A percentile compares a stretch with the other conserved stretches of the same genome.
These are phyloP conservation scores for Vulpes vulpes DNA, from an alignment of 2,113 vertebrate genomes.

Conservation along the genomic window DNA sequence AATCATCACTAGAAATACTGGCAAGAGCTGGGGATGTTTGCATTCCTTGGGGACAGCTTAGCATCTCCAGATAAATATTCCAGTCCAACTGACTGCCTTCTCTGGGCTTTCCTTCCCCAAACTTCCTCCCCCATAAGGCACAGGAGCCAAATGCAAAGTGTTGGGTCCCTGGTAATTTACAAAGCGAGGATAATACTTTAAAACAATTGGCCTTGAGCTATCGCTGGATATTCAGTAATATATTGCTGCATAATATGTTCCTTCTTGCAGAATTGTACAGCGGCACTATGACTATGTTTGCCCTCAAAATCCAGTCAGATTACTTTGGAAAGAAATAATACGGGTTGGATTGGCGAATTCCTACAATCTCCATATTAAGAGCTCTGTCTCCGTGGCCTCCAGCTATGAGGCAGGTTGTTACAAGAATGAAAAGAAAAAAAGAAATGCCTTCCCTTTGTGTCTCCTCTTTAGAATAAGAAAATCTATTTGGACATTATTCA, in stretches of 20 bases:
- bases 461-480: conserved; percentile 93
- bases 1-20: conserved; percentile 67
- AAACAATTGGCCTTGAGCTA: not conserved
- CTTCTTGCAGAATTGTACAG: not conserved
- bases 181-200: not conserved
- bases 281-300: not conserved
- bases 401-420: not conserved
- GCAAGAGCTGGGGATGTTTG: conserved; percentile 57
- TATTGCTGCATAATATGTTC: not conserved
- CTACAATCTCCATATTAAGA: not conserved
- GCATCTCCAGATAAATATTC: conserved; percentile 60
- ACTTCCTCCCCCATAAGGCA: conserved; percentile 59
- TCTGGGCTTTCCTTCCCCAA: conserved; percentile 19
- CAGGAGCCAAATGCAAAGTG: conserved; percentile 26
- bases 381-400: not conserved
- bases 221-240: not conserved
- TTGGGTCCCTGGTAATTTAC: conserved; percentile 44
- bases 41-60: conserved; percentile 59
- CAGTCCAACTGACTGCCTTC: conserved; percentile 36
- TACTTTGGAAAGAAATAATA: conserved; percentile 35
- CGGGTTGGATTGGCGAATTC: not conserved
- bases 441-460: conserved; percentile 12
- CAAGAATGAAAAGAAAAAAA: not conserved
- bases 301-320: not conserved
- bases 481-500: conserved; percentile 97